These are phyloP conservation scores for Gadus chalcogrammus DNA, from an alignment of 2,113 vertebrate genomes.

Conservation along the genomic window DNA sequence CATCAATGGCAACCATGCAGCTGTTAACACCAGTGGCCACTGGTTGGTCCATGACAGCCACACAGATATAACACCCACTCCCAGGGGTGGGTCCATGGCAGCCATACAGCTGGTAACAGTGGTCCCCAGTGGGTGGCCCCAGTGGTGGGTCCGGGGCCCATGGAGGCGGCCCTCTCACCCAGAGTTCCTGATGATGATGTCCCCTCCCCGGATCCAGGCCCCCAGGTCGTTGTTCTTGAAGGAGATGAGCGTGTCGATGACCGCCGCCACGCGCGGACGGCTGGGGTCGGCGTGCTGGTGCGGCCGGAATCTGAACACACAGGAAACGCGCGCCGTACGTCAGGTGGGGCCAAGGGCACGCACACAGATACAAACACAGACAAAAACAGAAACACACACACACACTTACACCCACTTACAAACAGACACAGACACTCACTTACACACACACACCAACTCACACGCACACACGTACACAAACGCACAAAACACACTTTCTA, in stretches of 20 bases:
- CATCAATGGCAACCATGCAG: no score
- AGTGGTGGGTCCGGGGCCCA: neutral
- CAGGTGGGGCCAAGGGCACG: neutral
- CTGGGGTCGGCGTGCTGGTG: slow-evolving; percentile 86
- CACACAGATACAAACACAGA: neutral
- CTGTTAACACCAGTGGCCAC: no score
- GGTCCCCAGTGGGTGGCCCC: neutral
- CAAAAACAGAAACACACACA: neutral
- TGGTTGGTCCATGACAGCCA: no score
- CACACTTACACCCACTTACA: neutral
- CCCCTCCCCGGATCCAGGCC: slow-evolving; percentile 94
- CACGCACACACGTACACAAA: no score
- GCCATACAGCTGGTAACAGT: neutral
- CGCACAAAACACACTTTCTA: no score
- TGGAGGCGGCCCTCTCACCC: slow-evolving; percentile 70
- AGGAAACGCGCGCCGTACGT: neutral
- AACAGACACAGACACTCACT: no score
- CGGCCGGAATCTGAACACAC: slow-evolving; percentile 84
- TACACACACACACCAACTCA: neutral
- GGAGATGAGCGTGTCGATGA: slow-evolving; percentile 90
- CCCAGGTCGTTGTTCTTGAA: slow-evolving; percentile 98
- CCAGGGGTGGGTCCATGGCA: no score
- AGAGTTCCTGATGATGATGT: slow-evolving; percentile 89
- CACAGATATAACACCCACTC: no score
- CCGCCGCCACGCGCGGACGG: slow-evolving; percentile 84